phyloP scores from a whole-genome alignment of 2,888 invertebrate genomes.

The Oscheius sp. region DNA sequence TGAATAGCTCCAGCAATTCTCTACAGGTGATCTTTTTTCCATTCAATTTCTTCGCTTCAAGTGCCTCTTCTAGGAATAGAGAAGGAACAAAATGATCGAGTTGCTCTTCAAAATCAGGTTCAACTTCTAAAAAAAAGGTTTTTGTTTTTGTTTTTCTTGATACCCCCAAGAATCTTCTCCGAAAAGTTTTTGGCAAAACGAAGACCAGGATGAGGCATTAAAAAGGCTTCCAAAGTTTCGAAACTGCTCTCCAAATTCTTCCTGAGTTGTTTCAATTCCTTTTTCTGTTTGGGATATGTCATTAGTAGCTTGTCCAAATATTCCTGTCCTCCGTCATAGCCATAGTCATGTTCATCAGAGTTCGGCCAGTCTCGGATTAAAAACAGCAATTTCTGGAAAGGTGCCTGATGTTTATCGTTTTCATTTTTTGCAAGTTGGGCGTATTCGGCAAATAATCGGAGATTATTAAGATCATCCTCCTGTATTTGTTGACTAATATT shows the following conservation, averaged over 20 bases:
- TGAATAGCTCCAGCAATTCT: constrained; percentile 91
- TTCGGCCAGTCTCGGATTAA: constrained; percentile 95
- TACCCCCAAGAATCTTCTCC: constrained; percentile 73
- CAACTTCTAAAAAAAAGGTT: constrained; percentile 77
- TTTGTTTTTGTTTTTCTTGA: background rate
- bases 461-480: constrained; percentile 92
- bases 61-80: constrained; percentile 85
- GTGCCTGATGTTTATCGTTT: constrained; percentile 70
- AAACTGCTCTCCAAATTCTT: constrained; percentile 83
- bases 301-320: constrained; percentile 86
- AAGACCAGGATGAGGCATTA: constrained; percentile 96
- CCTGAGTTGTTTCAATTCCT: constrained; percentile 12
- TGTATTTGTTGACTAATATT: constrained; percentile 94
- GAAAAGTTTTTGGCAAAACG: constrained; percentile 86
- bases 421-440: constrained; percentile 83
- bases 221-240: constrained; percentile 89
- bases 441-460: constrained; percentile 93
- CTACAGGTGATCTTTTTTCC: constrained; percentile 88
- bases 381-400: constrained; percentile 85
- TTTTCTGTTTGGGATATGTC: constrained; percentile 71
- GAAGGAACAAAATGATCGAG: constrained; percentile 88
- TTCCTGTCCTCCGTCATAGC: constrained; percentile 84
- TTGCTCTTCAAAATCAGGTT: constrained; percentile 86
- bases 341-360: constrained; percentile 88
- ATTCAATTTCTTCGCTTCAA: constrained; percentile 89